phyloP scores from a whole-genome alignment of 2,888 invertebrate genomes.

The Dolichomitus sp. region DNA sequence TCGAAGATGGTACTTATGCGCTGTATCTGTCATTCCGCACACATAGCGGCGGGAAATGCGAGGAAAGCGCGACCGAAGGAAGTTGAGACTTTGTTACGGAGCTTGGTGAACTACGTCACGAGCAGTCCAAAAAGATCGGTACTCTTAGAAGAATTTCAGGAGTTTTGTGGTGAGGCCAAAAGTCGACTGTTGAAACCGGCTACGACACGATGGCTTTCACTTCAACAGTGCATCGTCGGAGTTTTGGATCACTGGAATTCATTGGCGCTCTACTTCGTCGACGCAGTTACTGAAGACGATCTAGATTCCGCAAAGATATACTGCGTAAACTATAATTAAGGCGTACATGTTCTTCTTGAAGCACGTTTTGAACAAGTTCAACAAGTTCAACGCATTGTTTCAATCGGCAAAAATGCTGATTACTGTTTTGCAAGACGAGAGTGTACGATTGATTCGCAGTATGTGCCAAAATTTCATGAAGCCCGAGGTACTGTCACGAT shows the following conservation, averaged over 20 bases:
- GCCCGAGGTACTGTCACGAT: conserved; percentile 11
- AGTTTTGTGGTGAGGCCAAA: background rate
- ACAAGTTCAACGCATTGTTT: background rate
- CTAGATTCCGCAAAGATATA: too few species aligned
- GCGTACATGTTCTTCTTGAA: background rate
- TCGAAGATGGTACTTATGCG: background rate
- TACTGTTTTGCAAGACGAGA: background rate
- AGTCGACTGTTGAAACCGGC: background rate
- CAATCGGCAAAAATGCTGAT: background rate
- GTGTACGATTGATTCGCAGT: background rate
- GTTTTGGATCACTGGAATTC: background rate
- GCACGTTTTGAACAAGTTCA: background rate
- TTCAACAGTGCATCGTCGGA: background rate
- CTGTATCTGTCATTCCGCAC: background rate
- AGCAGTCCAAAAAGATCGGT: background rate
- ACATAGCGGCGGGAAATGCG: background rate
- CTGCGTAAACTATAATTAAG: background rate
- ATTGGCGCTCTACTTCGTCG: too few species aligned
- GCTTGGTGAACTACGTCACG: background rate
- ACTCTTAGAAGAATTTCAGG: background rate
- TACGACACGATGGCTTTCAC: background rate
- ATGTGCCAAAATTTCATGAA: background rate
- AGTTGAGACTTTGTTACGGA: background rate
- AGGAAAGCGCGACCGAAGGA: background rate
- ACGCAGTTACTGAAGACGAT: too few species aligned